Conservation (phyloP, 2,888 invertebrate genomes). For the Blomia tropicalis region DNA sequence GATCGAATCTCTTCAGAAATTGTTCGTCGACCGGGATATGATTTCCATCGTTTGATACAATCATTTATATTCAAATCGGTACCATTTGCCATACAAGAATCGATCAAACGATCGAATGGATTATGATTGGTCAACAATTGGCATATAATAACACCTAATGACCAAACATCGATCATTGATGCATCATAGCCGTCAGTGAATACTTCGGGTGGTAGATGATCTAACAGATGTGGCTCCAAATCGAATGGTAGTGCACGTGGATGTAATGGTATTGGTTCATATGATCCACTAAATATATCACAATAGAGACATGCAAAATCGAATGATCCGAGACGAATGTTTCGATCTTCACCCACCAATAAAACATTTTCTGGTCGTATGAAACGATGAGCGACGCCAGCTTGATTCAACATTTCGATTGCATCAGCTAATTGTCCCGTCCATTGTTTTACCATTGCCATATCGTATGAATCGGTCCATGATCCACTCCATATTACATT, state of each 20-base stretch:
- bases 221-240: not conserved
- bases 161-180: not conserved
- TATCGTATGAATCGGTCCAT: not conserved
- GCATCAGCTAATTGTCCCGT: not conserved
- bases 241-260: not conserved
- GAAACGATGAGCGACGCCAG: not conserved
- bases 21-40: not conserved
- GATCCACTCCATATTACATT: not conserved
- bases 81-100: not conserved
- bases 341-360: not conserved
- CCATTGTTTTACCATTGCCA: not conserved
- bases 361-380: not conserved
- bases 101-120: not conserved
- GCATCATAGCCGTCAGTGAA: not conserved
- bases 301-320: not conserved
- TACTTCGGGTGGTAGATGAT: constrained; percentile 1
- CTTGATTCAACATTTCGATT: not conserved
- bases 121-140: not conserved
- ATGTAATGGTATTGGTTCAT: not conserved
- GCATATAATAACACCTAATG: not conserved
- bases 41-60: not conserved
- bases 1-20: not conserved
- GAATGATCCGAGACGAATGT: not conserved
- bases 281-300: not conserved
- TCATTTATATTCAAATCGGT: not conserved